A percentile compares a stretch with the other conserved stretches of the same genome.
phyloP scores from a whole-genome alignment of 2,888 invertebrate genomes.

The Diarsia brunnea region DNA sequence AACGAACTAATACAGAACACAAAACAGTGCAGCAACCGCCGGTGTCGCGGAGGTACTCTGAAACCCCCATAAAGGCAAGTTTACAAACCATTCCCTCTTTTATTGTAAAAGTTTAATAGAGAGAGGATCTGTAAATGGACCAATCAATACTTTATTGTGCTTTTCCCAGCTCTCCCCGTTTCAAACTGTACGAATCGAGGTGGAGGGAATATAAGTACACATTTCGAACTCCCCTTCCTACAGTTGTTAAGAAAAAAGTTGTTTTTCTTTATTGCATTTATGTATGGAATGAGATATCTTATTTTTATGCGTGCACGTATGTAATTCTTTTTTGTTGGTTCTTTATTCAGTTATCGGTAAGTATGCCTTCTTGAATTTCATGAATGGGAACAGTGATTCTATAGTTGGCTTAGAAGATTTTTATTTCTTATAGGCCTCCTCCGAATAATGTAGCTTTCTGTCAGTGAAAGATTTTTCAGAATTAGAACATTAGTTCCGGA shows the following conservation, averaged over 20 bases:
- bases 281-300: constrained; percentile 59
- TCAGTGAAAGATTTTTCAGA: no score
- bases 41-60: constrained; percentile 60
- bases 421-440: neutral
- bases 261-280: constrained; percentile 64
- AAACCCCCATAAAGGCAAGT: constrained; percentile 69
- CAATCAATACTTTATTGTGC: constrained; percentile 84
- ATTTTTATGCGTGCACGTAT: constrained; percentile 60
- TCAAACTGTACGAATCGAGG: constrained; percentile 63
- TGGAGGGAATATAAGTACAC: constrained; percentile 66
- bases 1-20: constrained; percentile 53
- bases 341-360: constrained; percentile 31
- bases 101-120: constrained; percentile 86
- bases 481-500: no score
- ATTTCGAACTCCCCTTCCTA: constrained; percentile 62
- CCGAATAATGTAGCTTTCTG: no score
- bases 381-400: neutral
- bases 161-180: constrained; percentile 71
- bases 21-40: constrained; percentile 35
- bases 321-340: constrained; percentile 34
- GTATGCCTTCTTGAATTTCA: constrained; percentile 9
- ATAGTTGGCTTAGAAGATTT: neutral
- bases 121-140: constrained; percentile 80
- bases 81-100: constrained; percentile 76
- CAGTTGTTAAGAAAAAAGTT: constrained; percentile 67